phyloP scores from a whole-genome alignment of 1,140 invertebrate species.

The Rhizoglyphus robini region DNA sequence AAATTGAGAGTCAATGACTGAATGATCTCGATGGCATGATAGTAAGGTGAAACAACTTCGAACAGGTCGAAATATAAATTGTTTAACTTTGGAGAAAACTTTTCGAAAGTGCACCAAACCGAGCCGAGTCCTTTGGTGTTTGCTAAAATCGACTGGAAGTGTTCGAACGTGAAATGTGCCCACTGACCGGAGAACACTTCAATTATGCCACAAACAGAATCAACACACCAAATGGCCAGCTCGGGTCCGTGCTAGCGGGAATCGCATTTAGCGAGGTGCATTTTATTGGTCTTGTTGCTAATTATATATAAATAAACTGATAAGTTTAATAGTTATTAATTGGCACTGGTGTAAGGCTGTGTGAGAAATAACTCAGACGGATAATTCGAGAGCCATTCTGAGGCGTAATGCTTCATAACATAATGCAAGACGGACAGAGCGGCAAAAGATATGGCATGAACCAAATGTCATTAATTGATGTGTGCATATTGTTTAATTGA shows the following conservation, averaged over 20 bases:
- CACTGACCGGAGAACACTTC: not conserved
- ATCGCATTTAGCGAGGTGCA: not conserved
- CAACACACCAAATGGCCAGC: not conserved
- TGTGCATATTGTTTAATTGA: conserved; percentile 14
- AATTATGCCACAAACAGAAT: not conserved
- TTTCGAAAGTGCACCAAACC: too few species aligned
- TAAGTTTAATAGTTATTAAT: conserved; percentile 10
- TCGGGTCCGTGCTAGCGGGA: not conserved
- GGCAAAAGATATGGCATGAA: not conserved
- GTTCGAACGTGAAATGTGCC: conserved; percentile 1
- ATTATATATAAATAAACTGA: conserved; percentile 8
- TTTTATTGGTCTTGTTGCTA: not conserved
- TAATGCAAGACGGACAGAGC: not conserved
- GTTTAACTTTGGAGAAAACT: not conserved
- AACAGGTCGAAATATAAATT: not conserved
- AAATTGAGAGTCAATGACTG: too few species aligned
- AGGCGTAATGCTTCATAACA: too few species aligned
- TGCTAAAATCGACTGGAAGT: too few species aligned
- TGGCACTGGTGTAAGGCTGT: not conserved
- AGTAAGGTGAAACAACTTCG: too few species aligned
- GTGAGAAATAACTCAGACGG: conserved; percentile 4
- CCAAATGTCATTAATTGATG: conserved; percentile 8
- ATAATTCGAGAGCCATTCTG: not conserved
- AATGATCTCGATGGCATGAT: too few species aligned
- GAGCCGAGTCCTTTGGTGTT: too few species aligned